Evolutionary conservation across 2,888 invertebrate species (phyloP).

Genomic region (Melangyna quadrimaculata): DNA sequence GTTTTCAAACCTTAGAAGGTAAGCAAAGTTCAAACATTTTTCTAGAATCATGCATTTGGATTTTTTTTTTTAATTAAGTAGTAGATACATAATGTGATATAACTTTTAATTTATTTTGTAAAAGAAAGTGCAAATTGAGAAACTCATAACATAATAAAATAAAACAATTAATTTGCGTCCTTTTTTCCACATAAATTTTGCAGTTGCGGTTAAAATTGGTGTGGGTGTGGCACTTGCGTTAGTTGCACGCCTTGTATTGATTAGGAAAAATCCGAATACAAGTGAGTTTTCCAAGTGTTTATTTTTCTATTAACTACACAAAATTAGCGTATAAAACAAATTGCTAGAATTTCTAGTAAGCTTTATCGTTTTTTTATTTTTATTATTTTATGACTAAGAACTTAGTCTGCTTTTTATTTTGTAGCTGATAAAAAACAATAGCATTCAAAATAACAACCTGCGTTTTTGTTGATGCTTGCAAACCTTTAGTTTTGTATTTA

Average conservation of each 20-base stretch:
- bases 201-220: slow-evolving; percentile 93
- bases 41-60: background rate
- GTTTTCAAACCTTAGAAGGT: background rate
- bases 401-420: slow-evolving; percentile 36
- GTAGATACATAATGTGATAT: background rate
- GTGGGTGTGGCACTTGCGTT: slow-evolving; percentile 92
- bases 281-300: slow-evolving; percentile 78
- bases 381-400: slow-evolving; percentile 27
- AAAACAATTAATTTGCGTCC: slow-evolving; percentile 72
- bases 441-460: background rate
- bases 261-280: slow-evolving; percentile 85
- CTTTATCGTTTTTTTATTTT: slow-evolving; percentile 50
- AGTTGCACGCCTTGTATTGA: slow-evolving; percentile 92
- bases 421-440: background rate
- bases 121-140: slow-evolving; percentile 78
- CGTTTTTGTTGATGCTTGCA: background rate
- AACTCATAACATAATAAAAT: slow-evolving; percentile 11
- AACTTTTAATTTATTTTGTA: slow-evolving; percentile 41
- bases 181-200: slow-evolving; percentile 82
- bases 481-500: background rate
- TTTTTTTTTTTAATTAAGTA: background rate
- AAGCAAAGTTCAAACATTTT: background rate
- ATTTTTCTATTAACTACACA: slow-evolving; percentile 43
- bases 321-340: slow-evolving; percentile 25
- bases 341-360: slow-evolving; percentile 33